phyloP scores from a whole-genome alignment of 1,140 invertebrate genomes.

The Penaeus chinensis region DNA sequence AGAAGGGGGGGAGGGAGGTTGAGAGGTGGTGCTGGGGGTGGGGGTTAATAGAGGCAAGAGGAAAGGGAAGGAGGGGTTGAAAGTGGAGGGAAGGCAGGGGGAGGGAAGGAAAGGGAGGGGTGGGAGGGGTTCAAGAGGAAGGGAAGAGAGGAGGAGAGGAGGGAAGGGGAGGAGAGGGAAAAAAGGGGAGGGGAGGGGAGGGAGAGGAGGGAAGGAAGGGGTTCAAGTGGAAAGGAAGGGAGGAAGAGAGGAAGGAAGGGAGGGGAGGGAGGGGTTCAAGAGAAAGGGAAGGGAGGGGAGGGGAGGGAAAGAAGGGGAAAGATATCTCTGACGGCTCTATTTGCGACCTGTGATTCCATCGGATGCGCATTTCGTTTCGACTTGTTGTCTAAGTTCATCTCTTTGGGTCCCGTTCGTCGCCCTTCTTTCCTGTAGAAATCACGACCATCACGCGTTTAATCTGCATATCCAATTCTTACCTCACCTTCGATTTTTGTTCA shows the following conservation, averaged over 20 bases:
- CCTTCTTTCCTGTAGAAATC: no score
- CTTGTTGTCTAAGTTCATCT: no score
- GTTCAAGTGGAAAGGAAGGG: no score
- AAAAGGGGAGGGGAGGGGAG: background rate
- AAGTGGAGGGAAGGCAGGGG: no score
- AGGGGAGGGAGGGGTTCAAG: background rate
- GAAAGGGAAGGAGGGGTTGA: background rate
- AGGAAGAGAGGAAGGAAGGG: background rate
- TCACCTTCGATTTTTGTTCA: no score
- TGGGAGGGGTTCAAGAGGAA: background rate
- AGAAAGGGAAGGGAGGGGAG: no score
- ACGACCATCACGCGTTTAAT: no score
- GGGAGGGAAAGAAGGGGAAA: background rate
- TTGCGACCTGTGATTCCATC: background rate
- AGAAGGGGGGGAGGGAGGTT: no score
- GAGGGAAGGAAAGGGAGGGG: background rate
- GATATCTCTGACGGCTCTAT: conserved; percentile 38
- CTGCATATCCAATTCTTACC: no score
- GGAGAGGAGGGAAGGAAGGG: background rate
- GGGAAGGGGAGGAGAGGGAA: background rate
- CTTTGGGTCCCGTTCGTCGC: no score
- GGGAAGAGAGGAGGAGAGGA: background rate
- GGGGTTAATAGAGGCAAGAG: background rate
- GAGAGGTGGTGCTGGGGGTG: background rate
- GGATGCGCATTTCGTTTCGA: no score